These are phyloP conservation scores for Sebastes baramenuke DNA, from an alignment of 2,797 vertebrate species.

Conservation along the genomic window DNA sequence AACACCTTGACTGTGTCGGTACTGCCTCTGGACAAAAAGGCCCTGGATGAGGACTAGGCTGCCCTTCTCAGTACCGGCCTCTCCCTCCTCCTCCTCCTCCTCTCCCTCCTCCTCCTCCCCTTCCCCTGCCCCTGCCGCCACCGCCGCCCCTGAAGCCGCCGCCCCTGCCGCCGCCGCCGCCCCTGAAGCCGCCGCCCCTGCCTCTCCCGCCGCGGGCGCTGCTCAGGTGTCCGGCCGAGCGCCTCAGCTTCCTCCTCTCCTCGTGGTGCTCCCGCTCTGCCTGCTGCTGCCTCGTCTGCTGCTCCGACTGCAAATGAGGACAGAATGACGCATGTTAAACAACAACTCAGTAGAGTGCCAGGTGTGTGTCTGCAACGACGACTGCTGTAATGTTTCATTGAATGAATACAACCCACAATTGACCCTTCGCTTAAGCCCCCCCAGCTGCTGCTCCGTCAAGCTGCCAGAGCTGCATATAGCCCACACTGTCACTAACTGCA, in stretches of 20 bases:
- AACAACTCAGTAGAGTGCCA: background rate
- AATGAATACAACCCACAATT: no score
- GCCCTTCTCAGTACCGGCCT: constrained; percentile 63
- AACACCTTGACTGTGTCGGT: background rate
- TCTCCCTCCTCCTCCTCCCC: background rate
- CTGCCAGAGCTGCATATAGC: no score
- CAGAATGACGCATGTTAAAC: background rate
- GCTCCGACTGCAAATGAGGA: constrained; percentile 82
- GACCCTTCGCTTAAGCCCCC: no score
- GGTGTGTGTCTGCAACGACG: no score
- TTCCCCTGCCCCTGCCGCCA: constrained; percentile 42
- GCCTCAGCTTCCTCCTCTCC: constrained; percentile 90
- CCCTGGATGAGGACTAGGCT: background rate
- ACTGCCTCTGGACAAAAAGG: background rate
- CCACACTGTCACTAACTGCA: no score
- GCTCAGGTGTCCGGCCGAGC: constrained; percentile 89
- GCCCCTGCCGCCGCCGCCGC: constrained; percentile 12
- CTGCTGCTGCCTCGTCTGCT: constrained; percentile 89
- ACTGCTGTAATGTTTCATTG: no score
- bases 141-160: constrained; percentile 53
- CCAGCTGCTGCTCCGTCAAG: no score
- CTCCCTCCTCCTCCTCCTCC: constrained; percentile 50
- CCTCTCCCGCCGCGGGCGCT: constrained; percentile 76
- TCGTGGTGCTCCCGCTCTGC: constrained; percentile 90
- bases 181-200: constrained; percentile 59